These are phyloP conservation scores for Aethes cnicana DNA, from an alignment of 2,888 invertebrate species.

Conservation along the genomic window DNA sequence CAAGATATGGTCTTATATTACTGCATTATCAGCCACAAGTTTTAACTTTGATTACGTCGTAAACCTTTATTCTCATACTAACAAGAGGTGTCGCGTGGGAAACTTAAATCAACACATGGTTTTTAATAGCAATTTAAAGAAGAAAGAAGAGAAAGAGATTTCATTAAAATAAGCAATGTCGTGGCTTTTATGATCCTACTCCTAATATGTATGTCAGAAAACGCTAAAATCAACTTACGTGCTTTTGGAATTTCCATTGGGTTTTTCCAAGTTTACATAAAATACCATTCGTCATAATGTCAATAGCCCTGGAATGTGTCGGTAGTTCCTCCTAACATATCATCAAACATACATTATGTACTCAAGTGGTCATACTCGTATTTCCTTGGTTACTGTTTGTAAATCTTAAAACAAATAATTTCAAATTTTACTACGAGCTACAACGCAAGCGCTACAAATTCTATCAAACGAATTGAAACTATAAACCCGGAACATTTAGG, in stretches of 20 bases:
- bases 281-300: not conserved
- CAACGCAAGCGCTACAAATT: conserved; percentile 54
- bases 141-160: too few species aligned
- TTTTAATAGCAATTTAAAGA: too few species aligned
- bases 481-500: conserved; percentile 40
- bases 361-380: conserved; percentile 52
- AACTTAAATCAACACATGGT: too few species aligned
- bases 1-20: too few species aligned
- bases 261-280: conserved; percentile 14
- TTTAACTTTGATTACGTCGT: too few species aligned
- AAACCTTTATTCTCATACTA: too few species aligned
- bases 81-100: too few species aligned
- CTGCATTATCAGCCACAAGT: too few species aligned
- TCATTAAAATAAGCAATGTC: too few species aligned
- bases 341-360: conserved; percentile 42
- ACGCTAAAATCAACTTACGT: too few species aligned
- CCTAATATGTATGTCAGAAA: too few species aligned
- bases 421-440: conserved; percentile 55
- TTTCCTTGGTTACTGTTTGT: conserved; percentile 61
- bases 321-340: conserved; percentile 25
- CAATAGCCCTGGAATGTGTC: conserved; percentile 10
- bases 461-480: conserved; percentile 36
- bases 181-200: too few species aligned
- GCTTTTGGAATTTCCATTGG: not conserved
- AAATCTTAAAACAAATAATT: conserved; percentile 61